Base-by-base conservation (phyloP, 1,140 invertebrate species). In the Ruditapes philippinarum region DNA sequence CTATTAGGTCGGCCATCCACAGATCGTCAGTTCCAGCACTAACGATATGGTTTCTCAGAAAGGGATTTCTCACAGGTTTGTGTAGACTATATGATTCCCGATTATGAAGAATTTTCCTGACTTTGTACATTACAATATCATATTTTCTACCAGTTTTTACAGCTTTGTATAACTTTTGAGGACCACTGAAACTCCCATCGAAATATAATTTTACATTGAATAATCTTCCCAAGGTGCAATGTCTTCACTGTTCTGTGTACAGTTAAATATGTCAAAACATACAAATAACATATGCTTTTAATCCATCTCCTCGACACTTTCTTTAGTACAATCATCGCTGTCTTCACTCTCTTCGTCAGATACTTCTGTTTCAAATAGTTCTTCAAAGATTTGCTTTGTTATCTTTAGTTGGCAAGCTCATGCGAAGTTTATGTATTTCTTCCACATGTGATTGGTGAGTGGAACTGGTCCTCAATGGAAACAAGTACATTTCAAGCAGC, bases 401-500 rank as follows among this genome's bases (percentile, higher is more conserved):
- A n/a, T 57, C 78, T 1, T 11, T 36, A 36, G 78, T 31, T 38
- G 45, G 17, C 33, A 62, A 57, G 28, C 78, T 60, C 7, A 60
- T 36, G n/a, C 49, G 49, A 9, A 81, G 49, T 5, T 81, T 36
- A 33, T 33, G 25, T 19, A 81, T 81, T 36, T 81, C 49, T 33
- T 54, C 54, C 31, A 81, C 54, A n/a, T n/a, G n/a, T n/a, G n/a
- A n/a, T n/a, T n/a, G n/a, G n/a, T n/a, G n/a, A n/a, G n/a, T n/a
- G n/a, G 11, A 81, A 57, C 5, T 81, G 11, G 51, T 33, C 78
- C 11, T 81, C 45, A 81, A 25, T 38, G 79, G 79, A 82, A 82
- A 82, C 79, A 54, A 82, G 57, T 62, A 82, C 33, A 45, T 38
- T 82, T 82, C 79, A n/a, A 82, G 60, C 22, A 83, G 49, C 3